These are phyloP conservation scores for Apodemia hepburni DNA, from an alignment of 2,888 invertebrate species.

Conservation along the genomic window DNA sequence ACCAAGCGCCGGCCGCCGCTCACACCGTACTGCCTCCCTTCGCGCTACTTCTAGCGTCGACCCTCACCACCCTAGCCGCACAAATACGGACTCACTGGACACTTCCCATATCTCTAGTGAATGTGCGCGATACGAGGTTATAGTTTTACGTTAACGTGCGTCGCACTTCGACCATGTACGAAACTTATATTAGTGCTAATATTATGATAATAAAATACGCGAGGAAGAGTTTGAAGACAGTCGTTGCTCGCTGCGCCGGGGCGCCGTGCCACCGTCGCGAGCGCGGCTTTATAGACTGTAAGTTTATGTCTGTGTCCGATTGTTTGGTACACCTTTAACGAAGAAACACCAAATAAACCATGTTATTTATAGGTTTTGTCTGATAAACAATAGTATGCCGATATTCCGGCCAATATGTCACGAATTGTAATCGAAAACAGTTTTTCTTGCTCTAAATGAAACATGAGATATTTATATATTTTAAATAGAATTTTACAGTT, in stretches of 20 bases:
- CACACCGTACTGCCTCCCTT: slow-evolving; percentile 33
- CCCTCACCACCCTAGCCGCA: slow-evolving; percentile 43
- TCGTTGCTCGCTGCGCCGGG: slow-evolving; percentile 51
- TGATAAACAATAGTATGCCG: slow-evolving; percentile 45
- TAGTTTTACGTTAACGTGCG: slow-evolving; percentile 77
- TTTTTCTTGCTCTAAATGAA: slow-evolving; percentile 38
- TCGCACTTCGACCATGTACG: slow-evolving; percentile 61
- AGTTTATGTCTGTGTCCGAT: slow-evolving; percentile 71
- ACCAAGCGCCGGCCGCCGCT: slow-evolving; percentile 81
- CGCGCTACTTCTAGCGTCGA: slow-evolving; percentile 36
- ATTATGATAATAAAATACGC: slow-evolving; percentile 75
- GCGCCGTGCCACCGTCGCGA: slow-evolving; percentile 45
- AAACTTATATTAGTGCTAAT: slow-evolving; percentile 76
- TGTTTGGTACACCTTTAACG: slow-evolving; percentile 63
- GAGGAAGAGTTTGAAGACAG: slow-evolving; percentile 60
- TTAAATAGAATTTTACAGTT: slow-evolving; percentile 61
- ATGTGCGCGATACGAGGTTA: slow-evolving; percentile 76
- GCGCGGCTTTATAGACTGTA: slow-evolving; percentile 58
- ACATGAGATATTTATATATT: slow-evolving; percentile 54
- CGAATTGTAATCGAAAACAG: slow-evolving; percentile 42
- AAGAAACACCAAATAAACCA: slow-evolving; percentile 69
- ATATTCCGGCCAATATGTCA: slow-evolving; percentile 64
- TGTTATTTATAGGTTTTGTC: slow-evolving; percentile 49
- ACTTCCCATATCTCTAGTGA: slow-evolving; percentile 65
- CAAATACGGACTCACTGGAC: slow-evolving; percentile 69